Base-by-base conservation (phyloP, 2,797 vertebrate genomes). In the Galago senegalensis region DNA sequence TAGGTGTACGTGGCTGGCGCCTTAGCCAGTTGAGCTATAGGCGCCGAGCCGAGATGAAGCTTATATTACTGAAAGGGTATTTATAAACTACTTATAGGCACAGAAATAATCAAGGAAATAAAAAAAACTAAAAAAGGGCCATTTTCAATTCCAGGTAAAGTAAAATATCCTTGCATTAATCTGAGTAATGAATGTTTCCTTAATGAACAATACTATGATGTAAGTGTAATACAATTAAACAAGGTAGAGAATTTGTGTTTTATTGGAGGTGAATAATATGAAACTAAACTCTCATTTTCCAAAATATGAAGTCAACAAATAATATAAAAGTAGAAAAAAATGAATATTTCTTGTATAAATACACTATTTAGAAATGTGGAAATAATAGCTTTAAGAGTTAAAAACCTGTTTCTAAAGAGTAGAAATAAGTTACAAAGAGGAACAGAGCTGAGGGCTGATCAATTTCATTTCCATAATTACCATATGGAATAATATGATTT, bases 81-180 rank as follows among this genome's bases (percentile, higher is more conserved):
- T 69, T 70, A 87, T 56, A 29, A n/a, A 69, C 13, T 37, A 40
- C 3, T 11, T 69, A 69, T 34, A 87, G 4, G 40, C 81, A 81
- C 31, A 82, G 53, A 85, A 31, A 40, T 17, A 85, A 80, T 27
- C 34, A 65, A 58, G 37, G 23, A 53, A 34, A 46, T 37, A 29
- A 20, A 89, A 61, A 7, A 67, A 67, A 67, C 31, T 17, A 23
- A 80, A 37, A 56, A 40, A 75, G 69, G 4, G 0, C 0, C 7
- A 34, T 67, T 82, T 87, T 91, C 61, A 93, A 70, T 87, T 87
- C 34, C 27, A 87, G 20, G 53, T 11, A 83, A 95, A 91, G 21
- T 43, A 91, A 72, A 72, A 40, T 23, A 79, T 29, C 31, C 12
- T 58, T 46, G 31, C 56, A 61, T 61, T 3, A 80, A n/a, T 46